phyloP scores from a whole-genome alignment of 2,797 vertebrate genomes.

The Pipistrellus nathusii region DNA sequence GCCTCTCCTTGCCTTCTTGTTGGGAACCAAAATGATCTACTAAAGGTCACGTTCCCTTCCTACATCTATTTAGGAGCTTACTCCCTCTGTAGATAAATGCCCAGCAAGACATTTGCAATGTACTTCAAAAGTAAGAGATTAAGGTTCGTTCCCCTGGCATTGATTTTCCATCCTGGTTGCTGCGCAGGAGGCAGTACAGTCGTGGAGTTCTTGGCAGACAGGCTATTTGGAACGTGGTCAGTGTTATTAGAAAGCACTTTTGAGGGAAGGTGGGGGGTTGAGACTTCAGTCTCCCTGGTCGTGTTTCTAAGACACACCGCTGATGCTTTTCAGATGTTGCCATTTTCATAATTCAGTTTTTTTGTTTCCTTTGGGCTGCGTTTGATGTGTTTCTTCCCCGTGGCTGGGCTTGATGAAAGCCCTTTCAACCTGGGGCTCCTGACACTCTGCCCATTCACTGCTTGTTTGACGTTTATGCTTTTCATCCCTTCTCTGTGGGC shows the following conservation, averaged over 20 bases:
- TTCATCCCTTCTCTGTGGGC: not conserved
- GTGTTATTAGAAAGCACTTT: slow-evolving; percentile 77
- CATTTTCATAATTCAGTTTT: slow-evolving; percentile 31
- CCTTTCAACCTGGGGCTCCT: not conserved
- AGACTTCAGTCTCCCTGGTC: slow-evolving; percentile 25
- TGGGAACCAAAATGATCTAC: slow-evolving; percentile 19
- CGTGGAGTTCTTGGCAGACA: slow-evolving; percentile 50
- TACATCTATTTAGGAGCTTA: slow-evolving; percentile 58
- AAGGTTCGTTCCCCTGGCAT: not conserved
- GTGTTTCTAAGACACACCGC: slow-evolving; percentile 47
- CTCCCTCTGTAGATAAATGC: slow-evolving; percentile 39
- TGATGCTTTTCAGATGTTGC: slow-evolving; percentile 43
- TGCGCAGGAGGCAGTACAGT: not conserved
- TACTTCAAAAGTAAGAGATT: not conserved
- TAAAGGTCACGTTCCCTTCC: slow-evolving; percentile 48
- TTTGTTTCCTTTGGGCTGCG: not conserved
- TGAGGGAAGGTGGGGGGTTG: slow-evolving; percentile 59
- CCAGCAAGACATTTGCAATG: slow-evolving; percentile 43
- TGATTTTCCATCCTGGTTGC: slow-evolving; percentile 33
- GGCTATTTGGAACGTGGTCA: slow-evolving; percentile 60
- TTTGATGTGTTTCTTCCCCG: slow-evolving; percentile 5
- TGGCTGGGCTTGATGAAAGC: not conserved
- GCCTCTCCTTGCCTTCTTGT: not conserved
- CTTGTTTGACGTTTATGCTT: not conserved
- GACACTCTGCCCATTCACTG: not conserved